These are phyloP conservation scores for Herpetotheres cachinnans DNA, from an alignment of 2,113 vertebrate species.

Conservation along the genomic window DNA sequence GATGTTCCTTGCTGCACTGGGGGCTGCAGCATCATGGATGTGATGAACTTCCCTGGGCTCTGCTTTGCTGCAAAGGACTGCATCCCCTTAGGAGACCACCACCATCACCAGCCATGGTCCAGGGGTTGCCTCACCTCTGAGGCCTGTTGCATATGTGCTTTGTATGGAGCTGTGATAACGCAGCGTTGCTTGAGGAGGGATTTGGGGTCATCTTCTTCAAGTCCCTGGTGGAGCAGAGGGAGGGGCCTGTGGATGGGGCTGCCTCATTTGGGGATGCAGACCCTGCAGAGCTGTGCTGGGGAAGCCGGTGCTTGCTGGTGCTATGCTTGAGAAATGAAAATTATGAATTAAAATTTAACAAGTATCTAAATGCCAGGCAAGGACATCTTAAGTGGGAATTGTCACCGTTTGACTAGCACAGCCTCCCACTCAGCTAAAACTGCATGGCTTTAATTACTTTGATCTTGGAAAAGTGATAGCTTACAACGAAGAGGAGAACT, in stretches of 20 bases:
- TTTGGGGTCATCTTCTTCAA: background rate
- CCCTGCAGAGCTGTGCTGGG: fast-evolving
- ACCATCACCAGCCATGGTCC: background rate
- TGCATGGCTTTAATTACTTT: background rate
- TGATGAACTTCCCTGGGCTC: background rate
- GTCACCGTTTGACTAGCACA: background rate
- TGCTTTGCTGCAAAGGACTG: background rate
- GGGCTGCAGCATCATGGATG: background rate
- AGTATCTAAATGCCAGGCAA: constrained; percentile 8
- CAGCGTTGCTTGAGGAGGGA: background rate
- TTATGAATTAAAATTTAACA: constrained; percentile 40
- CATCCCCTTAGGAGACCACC: background rate
- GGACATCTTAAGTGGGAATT: constrained; percentile 19
- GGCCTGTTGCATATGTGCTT: background rate
- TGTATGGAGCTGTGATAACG: background rate
- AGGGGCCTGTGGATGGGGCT: background rate
- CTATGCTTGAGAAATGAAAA: background rate
- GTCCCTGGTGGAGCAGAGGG: background rate
- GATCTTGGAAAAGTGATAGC: background rate
- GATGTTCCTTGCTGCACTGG: background rate
- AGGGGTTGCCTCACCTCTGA: background rate
- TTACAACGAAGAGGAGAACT: background rate
- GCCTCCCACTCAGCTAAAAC: constrained; percentile 9
- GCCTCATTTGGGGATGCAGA: fast-evolving
- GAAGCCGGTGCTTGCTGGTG: background rate